These are phyloP conservation scores for Mola mola DNA, from an alignment of 2,113 vertebrate species.

Conservation along the genomic window DNA sequence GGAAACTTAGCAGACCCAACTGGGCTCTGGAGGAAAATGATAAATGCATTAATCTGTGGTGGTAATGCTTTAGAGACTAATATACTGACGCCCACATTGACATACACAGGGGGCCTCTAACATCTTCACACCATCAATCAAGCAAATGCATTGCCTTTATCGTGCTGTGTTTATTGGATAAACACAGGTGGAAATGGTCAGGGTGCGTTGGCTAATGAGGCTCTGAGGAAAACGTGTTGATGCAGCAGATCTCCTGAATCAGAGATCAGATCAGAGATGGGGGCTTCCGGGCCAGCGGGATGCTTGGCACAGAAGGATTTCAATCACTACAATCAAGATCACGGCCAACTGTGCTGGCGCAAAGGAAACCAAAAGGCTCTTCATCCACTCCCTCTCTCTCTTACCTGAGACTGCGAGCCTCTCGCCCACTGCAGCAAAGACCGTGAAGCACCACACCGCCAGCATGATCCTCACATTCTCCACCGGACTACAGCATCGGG, in stretches of 20 bases:
- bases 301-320: conserved; percentile 48
- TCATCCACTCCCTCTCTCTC: conserved; percentile 39
- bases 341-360: conserved; percentile 67
- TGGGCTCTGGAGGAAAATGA: neutral
- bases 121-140: neutral
- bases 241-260: conserved; percentile 78
- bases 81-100: conserved; percentile 5
- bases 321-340: conserved; percentile 32
- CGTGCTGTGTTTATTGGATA: conserved; percentile 1
- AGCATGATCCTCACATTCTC: conserved; percentile 87
- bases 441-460: conserved; percentile 81
- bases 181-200: neutral
- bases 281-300: conserved; percentile 20
- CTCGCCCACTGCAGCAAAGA: conserved; percentile 84
- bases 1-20: neutral
- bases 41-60: neutral
- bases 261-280: neutral
- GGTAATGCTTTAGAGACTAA: neutral
- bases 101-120: neutral
- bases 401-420: conserved; percentile 83
- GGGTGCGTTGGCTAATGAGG: conserved; percentile 18
- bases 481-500: conserved; percentile 73
- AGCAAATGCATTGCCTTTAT: neutral
- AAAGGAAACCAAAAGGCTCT: conserved; percentile 47
- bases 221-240: conserved; percentile 78